phyloP scores from a whole-genome alignment of 2,888 invertebrate genomes.

The Tinea semifulvella region DNA sequence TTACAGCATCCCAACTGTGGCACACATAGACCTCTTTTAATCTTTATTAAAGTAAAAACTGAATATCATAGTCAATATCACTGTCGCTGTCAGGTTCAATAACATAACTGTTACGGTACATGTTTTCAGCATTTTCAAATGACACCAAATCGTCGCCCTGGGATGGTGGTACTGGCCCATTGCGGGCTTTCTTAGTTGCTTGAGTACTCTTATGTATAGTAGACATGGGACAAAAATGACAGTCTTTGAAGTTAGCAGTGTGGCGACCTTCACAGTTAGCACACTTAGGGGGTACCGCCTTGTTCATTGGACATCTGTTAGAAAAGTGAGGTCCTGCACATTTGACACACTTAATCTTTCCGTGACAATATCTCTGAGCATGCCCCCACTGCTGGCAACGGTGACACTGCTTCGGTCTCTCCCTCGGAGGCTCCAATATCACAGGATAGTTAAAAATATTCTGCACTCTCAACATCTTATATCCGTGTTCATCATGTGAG shows the following conservation, averaged over 20 bases:
- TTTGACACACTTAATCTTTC: constrained; percentile 39
- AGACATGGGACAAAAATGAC: constrained; percentile 28
- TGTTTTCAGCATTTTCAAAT: constrained; percentile 12
- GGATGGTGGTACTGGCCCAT: neutral
- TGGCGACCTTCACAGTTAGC: constrained; percentile 39
- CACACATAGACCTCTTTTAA: no score
- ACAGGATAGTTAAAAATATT: constrained; percentile 32
- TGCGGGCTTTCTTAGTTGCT: constrained; percentile 14
- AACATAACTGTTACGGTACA: neutral
- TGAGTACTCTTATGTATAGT: constrained; percentile 20
- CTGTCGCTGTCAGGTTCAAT: no score
- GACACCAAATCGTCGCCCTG: constrained; percentile 12
- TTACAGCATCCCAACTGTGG: no score
- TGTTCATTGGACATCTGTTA: constrained; percentile 31
- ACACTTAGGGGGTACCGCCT: constrained; percentile 32
- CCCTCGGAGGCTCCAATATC: constrained; percentile 33
- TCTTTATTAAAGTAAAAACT: no score
- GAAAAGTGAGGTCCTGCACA: constrained; percentile 42
- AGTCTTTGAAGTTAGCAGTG: constrained; percentile 37
- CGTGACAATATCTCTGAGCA: constrained; percentile 40
- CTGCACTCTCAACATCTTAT: constrained; percentile 27
- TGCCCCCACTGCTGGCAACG: constrained; percentile 54
- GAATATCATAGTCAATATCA: no score
- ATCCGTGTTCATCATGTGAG: constrained; percentile 29
- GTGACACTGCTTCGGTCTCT: constrained; percentile 38